Conservation (phyloP, 2,797 vertebrate species). For the Tolypeutes matacus region DNA sequence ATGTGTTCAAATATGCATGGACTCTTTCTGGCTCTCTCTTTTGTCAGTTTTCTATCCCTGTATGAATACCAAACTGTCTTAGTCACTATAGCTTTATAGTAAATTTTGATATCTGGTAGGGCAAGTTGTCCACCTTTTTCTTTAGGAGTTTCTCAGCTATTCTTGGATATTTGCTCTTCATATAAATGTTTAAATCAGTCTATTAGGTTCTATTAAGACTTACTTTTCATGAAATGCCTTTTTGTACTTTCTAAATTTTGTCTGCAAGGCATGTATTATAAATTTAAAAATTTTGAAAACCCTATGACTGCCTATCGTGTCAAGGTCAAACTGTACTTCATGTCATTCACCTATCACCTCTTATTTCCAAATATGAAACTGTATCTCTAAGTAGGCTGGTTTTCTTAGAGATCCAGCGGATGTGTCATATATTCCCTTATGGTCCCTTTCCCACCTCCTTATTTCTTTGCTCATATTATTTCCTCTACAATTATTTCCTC, state of each 20-base stretch:
- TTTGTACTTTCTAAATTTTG: constrained; percentile 52
- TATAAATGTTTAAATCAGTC: constrained; percentile 35
- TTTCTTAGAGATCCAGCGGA: neutral
- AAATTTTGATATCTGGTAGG: neutral
- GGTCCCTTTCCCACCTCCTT: neutral
- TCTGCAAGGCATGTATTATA: constrained; percentile 21
- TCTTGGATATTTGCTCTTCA: constrained; percentile 43
- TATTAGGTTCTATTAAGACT: constrained; percentile 23
- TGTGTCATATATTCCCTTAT: neutral
- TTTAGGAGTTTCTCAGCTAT: constrained; percentile 10
- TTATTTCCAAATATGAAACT: constrained; percentile 24
- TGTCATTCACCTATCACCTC: neutral
- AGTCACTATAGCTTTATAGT: constrained; percentile 30
- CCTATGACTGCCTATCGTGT: neutral
- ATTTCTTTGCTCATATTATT: constrained; percentile 16
- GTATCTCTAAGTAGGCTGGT: neutral
- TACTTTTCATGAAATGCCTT: constrained; percentile 31
- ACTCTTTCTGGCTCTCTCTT: neutral
- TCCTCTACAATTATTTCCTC: neutral
- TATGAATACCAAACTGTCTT: neutral
- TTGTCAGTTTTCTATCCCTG: constrained; percentile 1
- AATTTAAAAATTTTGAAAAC: neutral
- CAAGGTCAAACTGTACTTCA: neutral
- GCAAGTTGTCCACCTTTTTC: neutral
- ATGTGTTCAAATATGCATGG: neutral